Evolutionary conservation across 2,888 invertebrate genomes (phyloP), one percentile per base, ranked within the genome.

Genomic region (Eulithis testata): DNA sequence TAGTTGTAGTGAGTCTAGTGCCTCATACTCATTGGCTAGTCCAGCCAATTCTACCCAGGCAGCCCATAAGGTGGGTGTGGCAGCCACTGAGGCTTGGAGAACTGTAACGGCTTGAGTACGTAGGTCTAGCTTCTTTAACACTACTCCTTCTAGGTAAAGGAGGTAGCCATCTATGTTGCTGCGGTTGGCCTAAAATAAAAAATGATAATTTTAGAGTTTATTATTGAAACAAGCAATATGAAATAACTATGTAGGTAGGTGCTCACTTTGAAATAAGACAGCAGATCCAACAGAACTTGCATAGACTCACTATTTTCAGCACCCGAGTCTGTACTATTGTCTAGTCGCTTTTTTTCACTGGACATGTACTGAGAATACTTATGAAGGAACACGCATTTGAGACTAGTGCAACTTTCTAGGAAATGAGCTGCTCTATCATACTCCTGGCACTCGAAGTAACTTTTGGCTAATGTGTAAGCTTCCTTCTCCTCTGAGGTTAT

Each of bases 11-110:
- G 94, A 92, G 66, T 95, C 94, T 21, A 96, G 82, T 58, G 96
- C 96, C 78, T 97, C 97, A 86, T 96, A 96, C 77, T 97, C 97
- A 69, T 95, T 95, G 60, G 99, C 96, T 1, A 99, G 90, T 8
- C 96, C 95, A 0, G 98, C 96, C 11, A 99, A 90, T 85, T 99
- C 99, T 44, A 97, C 94, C 98, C 99, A 99, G 0, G 99, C 97
- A 50, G 98, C 96, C 99, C 99, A 99, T 67, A 98, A 95, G 79
- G 97, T 95, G 0, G 98, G 98, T 61, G 96, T 95, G 50, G 95
- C 93, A 65, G 95, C 95, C 11, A 98, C 95, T 0, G 98, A 95
- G 78, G 97, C 96, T 21, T 97, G 94, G 50, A 99, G 94, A 55
- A 97, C 94, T 72, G 96, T 95, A 31, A 96, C 95, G 0, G 99